Evolutionary conservation across 92 coral and sea anemone genomes (phyloP), one percentile per base, ranked within the genome.

Genomic region (Montipora capitata): DNA sequence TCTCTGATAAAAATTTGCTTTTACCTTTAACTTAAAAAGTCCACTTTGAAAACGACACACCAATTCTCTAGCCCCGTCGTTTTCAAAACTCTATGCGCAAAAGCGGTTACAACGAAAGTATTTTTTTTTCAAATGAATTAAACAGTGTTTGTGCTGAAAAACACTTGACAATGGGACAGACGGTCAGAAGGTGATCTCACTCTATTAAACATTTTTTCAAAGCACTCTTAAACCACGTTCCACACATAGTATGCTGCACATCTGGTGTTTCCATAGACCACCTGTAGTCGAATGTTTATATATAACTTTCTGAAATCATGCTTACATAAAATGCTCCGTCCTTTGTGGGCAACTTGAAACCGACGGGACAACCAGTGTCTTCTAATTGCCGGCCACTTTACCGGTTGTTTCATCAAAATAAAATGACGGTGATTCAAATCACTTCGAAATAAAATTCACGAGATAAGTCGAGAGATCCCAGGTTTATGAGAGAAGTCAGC

Each of bases 191-290:
- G 51, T 45, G 51, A 45, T 45, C 51, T 45, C 51, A 45, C 51
- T 45, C 51, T 45, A 4, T 5, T 45, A 5, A 45, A 8, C 9
- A 3, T 45, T 45, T 8, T 45, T 45, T 45, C 51, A 45, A 45
- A 45, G 51, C 51, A 5, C 7, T 8, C 8, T 63, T 1, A 7
- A 16, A 63, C 35, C 3, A 7, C 10, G 10, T 6, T 73, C 59
- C 27, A 17, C 61, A 2, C 38, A 48, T 16, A 73, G 58, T 45
- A 17, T 4, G 61, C 12, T 9, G 20, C 61, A 73, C 59, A 45
- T 45, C 59, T 73, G 77, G 51, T 4, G 10, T 73, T 73, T 73
- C 77, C 5, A 45, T 73, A 11, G 4, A 73, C 77, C 77, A 73
- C 61, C 59, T 4, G 76, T 12, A 6, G 38, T 5, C 35, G 35